Percentiles rank a stretch among this genome's conserved stretches.
Evolutionary conservation across 1,140 invertebrate genomes (phyloP).

Genomic region (Heliconius eleuchia): DNA sequence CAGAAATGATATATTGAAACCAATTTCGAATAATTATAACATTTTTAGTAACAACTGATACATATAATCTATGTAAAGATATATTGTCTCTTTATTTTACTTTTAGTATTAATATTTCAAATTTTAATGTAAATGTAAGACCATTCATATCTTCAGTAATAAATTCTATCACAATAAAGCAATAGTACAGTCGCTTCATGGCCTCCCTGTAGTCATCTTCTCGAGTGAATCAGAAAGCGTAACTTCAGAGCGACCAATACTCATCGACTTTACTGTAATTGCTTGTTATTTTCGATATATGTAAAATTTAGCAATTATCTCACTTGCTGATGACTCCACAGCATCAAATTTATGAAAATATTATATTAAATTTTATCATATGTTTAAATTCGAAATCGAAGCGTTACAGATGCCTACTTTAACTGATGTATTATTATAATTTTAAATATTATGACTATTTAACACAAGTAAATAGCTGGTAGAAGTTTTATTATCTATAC

Average conservation of each 20-base stretch:
- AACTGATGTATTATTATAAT: background rate
- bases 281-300: background rate
- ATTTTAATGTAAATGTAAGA: background rate
- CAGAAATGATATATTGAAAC: too few relatives aligned
- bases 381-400: slow-evolving; percentile 8
- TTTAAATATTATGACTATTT: slow-evolving; percentile 10
- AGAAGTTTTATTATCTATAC: background rate
- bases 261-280: background rate
- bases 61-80: too few relatives aligned
- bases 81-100: too few relatives aligned
- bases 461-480: background rate
- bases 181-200: background rate
- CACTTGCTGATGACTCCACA: background rate
- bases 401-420: background rate
- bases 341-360: slow-evolving; percentile 1
- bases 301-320: too few relatives aligned
- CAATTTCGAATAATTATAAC: too few relatives aligned
- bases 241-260: too few relatives aligned
- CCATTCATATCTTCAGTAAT: background rate
- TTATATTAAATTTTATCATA: background rate
- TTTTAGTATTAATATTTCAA: background rate
- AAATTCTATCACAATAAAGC: slow-evolving; percentile 7
- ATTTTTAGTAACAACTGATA: too few relatives aligned
- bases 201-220: too few relatives aligned
- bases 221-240: too few relatives aligned